Base-by-base conservation (phyloP, 1,140 invertebrate genomes). In the Pseudomyrmex sp. region DNA sequence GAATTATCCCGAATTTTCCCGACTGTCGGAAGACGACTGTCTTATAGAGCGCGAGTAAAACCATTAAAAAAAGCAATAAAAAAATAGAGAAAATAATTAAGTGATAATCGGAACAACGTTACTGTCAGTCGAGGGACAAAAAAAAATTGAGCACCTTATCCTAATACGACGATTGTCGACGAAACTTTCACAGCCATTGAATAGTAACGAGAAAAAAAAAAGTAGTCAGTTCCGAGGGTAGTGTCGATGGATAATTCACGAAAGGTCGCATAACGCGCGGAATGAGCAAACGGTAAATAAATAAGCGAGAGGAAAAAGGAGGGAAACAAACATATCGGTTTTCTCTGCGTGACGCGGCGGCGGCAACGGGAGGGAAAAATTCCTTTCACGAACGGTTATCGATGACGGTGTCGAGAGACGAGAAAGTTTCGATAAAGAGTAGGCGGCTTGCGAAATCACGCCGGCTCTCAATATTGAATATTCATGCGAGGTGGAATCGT, bases 401-500 rank as follows among this genome's bases (percentile, higher is more conserved):
- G 56, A 80, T 82, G 74, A 69, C 65, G 74, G 61, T 63, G 62
- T n/a, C 48, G 59, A 20, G 26, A 26, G 68, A 79, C 61, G 87
- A 85, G 86, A 88, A 88, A 88, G 86, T 88, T 68, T 66, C 50
- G 68, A 75, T 69, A 74, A 77, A 73, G 83, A 82, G 72, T 59
- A 63, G 76, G 61, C 69, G 83, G 61, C 73, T 88, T 88, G 77
- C 84, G 73, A 85, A 88, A 88, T 88, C 85, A 85, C 88, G 68
- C 73, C 68, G 86, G 65, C 84, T 82, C 70, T 26, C 83, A 86
- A 88, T 82, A 82, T 85, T 88, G 87, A 88, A 88, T 88, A 88
- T 88, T 90, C 89, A 89, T 90, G 85, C 76, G 56, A 70, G 75
- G 85, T 82, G 66, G 82, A 85, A 73, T 74, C 76, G 50, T 76